These are phyloP conservation scores for Thaleichthys pacificus DNA, from an alignment of 2,797 vertebrate genomes.

Conservation along the genomic window DNA sequence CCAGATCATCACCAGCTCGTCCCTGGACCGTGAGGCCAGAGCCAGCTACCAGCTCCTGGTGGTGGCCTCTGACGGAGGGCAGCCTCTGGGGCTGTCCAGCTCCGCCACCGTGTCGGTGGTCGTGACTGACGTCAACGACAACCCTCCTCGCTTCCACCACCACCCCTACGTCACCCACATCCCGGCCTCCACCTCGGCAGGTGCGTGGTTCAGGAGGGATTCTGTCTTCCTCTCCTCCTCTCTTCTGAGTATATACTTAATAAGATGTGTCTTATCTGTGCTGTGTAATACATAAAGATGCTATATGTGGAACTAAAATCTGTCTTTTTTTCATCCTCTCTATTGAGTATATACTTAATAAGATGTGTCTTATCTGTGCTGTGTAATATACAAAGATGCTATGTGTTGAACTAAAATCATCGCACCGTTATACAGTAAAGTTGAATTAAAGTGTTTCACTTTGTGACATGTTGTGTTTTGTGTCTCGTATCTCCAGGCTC, in stretches of 20 bases:
- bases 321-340: not conserved
- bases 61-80: slow-evolving; percentile 87
- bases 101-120: slow-evolving; percentile 88
- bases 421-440: not conserved
- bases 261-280: too few relatives aligned
- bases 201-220: slow-evolving; percentile 59
- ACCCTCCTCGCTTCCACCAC: slow-evolving; percentile 94
- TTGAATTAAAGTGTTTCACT: not conserved
- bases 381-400: not conserved
- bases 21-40: slow-evolving; percentile 86
- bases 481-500: slow-evolving; percentile 75
- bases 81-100: slow-evolving; percentile 84
- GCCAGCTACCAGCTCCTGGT: slow-evolving; percentile 91
- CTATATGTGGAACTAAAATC: too few relatives aligned
- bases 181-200: slow-evolving; percentile 85
- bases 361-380: too few relatives aligned
- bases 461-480: not conserved
- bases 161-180: slow-evolving; percentile 97
- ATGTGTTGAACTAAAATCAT: too few relatives aligned
- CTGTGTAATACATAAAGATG: not conserved
- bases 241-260: too few relatives aligned
- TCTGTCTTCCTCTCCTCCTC: not conserved
- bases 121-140: slow-evolving; percentile 92
- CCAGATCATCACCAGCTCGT: slow-evolving; percentile 94
- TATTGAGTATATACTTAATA: too few relatives aligned